phyloP scores from a whole-genome alignment of 2,888 invertebrate genomes.

The Drosophila sordidula region DNA sequence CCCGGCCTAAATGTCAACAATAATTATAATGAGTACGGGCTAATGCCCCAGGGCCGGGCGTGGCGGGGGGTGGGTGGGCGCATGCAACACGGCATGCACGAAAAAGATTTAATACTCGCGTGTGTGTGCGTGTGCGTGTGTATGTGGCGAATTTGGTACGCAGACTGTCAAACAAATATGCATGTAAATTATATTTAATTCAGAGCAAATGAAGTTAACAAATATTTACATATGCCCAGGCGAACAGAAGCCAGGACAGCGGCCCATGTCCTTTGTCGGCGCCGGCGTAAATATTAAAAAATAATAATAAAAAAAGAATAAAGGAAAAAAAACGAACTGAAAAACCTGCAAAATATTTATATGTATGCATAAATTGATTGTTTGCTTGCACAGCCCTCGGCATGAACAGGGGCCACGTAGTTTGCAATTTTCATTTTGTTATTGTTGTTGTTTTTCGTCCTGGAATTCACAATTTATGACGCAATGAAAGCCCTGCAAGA shows the following conservation, averaged over 20 bases:
- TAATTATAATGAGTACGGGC: conserved; percentile 64
- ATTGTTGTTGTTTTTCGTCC: conserved; percentile 12
- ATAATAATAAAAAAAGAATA: conserved; percentile 20
- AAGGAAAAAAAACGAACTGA: conserved; percentile 14
- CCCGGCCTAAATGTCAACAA: conserved; percentile 70
- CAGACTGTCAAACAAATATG: conserved; percentile 67
- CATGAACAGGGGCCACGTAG: conserved; percentile 24
- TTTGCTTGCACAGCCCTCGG: conserved; percentile 58
- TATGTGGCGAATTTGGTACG: conserved; percentile 31
- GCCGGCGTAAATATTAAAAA: conserved; percentile 42
- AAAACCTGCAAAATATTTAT: conserved; percentile 52
- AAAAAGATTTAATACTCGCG: conserved; percentile 15
- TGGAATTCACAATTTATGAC: conserved; percentile 69
- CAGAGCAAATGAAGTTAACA: conserved; percentile 81
- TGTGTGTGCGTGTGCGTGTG: conserved; percentile 18
- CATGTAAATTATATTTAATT: conserved; percentile 82
- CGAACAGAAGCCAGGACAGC: conserved; percentile 7
- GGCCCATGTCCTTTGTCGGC: conserved; percentile 29
- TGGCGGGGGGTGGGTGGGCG: not conserved
- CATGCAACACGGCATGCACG: conserved; percentile 63
- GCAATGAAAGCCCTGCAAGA: conserved; percentile 74
- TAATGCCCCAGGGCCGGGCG: conserved; percentile 40
- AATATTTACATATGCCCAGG: conserved; percentile 70
- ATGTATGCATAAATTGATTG: conserved; percentile 77
- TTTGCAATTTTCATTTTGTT: conserved; percentile 35